These are phyloP conservation scores for Hyperoplus immaculatus DNA, from an alignment of 2,797 vertebrate species.

Conservation along the genomic window DNA sequence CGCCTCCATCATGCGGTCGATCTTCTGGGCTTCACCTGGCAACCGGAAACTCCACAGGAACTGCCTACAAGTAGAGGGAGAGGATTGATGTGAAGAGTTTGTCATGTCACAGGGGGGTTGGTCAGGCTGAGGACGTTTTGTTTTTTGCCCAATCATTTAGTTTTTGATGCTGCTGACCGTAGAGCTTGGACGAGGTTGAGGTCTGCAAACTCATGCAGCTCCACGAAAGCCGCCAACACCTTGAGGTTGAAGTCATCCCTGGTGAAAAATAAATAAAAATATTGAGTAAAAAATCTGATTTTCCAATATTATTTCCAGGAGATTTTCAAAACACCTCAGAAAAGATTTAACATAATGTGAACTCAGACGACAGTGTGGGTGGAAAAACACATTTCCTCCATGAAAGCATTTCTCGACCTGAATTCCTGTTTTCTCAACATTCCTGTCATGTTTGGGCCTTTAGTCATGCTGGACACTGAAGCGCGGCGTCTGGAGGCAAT, in stretches of 20 bases:
- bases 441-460: conserved; percentile 65
- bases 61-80: conserved; percentile 84
- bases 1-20: conserved; percentile 98
- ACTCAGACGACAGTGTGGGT: conserved; percentile 26
- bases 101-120: background rate
- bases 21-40: conserved; percentile 98
- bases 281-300: background rate
- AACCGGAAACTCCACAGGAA: conserved; percentile 98
- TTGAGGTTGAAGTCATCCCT: conserved; percentile 99
- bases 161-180: conserved; percentile 82
- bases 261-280: conserved; percentile 35
- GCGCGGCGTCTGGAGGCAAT: conserved; percentile 71
- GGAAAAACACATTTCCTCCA: conserved; percentile 49
- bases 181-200: conserved; percentile 97
- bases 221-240: conserved; percentile 97
- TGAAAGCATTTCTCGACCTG: conserved; percentile 53
- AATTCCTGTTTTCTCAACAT: conserved; percentile 62
- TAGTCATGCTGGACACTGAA: conserved; percentile 50
- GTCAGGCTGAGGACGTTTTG: background rate
- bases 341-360: conserved; percentile 30
- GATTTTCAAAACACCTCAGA: conserved; percentile 18
- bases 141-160: background rate
- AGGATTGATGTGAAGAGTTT: background rate
- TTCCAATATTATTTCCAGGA: conserved; percentile 12
- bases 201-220: conserved; percentile 98